Base-by-base conservation (phyloP, 2,888 invertebrate species). In the Drosophila testacea region DNA sequence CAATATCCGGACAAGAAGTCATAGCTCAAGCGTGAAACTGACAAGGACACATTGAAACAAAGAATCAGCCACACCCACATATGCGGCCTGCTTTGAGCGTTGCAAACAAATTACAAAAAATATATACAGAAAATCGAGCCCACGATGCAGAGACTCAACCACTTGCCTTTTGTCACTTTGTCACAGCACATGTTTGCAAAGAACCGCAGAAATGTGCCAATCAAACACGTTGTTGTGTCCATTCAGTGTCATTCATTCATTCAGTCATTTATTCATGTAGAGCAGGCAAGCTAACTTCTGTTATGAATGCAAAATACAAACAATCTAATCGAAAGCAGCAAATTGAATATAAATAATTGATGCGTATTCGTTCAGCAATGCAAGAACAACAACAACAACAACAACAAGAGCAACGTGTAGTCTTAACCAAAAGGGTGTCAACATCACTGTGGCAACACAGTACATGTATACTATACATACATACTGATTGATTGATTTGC, bases 331-430 rank as follows among this genome's bases (percentile, higher is more conserved):
- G 85, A 82, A 79, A 78, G 69, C 78, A 77, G 69, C 82, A 89
- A 84, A 84, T 82, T 84, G 78, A 82, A 82, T 84, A 75, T 82
- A 80, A 89, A 85, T 87, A 89, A 89, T 78, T 84, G 83, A 85
- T 76, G 75, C 44, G 70, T 65, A 64, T 50, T 76, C 61, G 71
- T 51, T 27, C 41, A 30, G 47, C 47, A 39, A 56, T 38, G 16
- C 34, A 39, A 11, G 56, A 60, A 9, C 59, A 54, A 41, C 57
- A 69, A 11, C 56, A 64, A 11, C 56, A 64, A 55, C 51, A 69
- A 48, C 34, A 50, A 42, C 41, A 69, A 32, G 36, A 5, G 32
- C 32, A 41, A 60, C 6, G 34, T 46, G 62, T 39, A 39, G 39
- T 27, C 44, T 55, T 46, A 11, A 46, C 44, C 32, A 47, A 41